Conservation (phyloP, 2,888 invertebrate genomes). For the Conus canariensis region DNA sequence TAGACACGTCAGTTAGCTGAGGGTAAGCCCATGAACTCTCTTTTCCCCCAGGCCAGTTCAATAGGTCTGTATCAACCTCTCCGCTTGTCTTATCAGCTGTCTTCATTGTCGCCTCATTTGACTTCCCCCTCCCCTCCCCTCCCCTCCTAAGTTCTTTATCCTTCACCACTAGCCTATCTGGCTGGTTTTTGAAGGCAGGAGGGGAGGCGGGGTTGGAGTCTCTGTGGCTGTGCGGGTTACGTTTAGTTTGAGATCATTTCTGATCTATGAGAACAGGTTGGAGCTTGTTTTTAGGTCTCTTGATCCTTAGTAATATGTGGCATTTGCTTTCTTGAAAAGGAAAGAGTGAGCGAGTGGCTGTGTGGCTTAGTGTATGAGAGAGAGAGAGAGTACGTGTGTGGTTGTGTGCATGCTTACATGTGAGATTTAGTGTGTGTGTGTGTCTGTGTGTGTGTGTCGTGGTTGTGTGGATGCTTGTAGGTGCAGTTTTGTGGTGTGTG, state of each 20-base stretch:
- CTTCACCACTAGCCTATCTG: neutral
- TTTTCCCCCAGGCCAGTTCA: neutral
- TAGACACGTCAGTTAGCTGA: neutral
- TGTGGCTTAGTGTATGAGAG: neutral
- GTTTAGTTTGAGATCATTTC: neutral
- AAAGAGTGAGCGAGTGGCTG: neutral
- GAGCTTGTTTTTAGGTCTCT: conserved; percentile 3
- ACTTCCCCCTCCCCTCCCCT: neutral
- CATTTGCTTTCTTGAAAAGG: neutral
- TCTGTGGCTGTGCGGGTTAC: neutral
- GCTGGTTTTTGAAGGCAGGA: neutral
- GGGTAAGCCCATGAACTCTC: neutral
- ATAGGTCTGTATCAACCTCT: neutral
- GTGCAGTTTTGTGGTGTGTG: neutral
- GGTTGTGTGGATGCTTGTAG: neutral
- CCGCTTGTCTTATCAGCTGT: conserved; percentile 12
- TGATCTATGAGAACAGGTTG: neutral
- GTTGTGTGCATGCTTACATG: neutral
- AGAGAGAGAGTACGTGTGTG: neutral
- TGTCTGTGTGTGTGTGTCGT: neutral
- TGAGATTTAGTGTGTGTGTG: neutral
- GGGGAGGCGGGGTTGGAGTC: neutral
- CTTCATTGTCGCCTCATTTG: conserved; percentile 1
- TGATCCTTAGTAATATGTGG: neutral
- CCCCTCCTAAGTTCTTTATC: too few species aligned